Base-by-base conservation (phyloP, 2,888 invertebrate species). In the Scrobipalpa costella region DNA sequence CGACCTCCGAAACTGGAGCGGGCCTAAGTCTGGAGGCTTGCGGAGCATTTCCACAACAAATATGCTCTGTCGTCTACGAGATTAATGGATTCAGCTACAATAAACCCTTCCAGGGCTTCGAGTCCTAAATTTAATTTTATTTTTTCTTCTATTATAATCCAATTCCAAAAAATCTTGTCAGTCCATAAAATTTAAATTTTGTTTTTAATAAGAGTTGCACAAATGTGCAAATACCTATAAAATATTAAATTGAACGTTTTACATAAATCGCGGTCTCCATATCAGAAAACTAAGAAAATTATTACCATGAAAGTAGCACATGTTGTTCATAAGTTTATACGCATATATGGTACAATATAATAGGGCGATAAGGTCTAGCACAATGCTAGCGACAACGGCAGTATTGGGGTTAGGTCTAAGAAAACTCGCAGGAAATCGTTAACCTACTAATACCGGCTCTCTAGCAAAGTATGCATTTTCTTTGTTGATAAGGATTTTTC, bases 1-100 rank as follows among this genome's bases (percentile, higher is more conserved):
- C 83, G 90, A 90, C 90, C 90, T 78, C 84, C 80, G 75, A 86
- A 89, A 83, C 77, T 88, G 74, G 89, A 84, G 74, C 88, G 83
- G 75, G 78, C 79, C 75, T 77, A 78, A n/a, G 83, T 83, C 85
- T 84, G 81, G 76, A 76, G 75, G 73, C 76, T 79, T 73, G 76
- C 72, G 75, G 73, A 72, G 73, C 50, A 68, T 69, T 77, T 75
- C 66, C 71, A 74, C 73, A 69, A 74, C 74, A 71, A 74, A 77
- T 77, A 72, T 67, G 64, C 73, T 76, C 63, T 67, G 69, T 71
- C 65, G 63, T 69, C 64, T 63, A 64, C 67, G 63, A 69, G 66
- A 69, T 71, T 68, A 66, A 64, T 66, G 49, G 33, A 34, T 34
- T 7, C 6, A n/a, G 55, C 15, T 34, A 3, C 55, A 33, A 33